phyloP scores from a whole-genome alignment of 2,113 vertebrate species.

The Bucco capensis region DNA sequence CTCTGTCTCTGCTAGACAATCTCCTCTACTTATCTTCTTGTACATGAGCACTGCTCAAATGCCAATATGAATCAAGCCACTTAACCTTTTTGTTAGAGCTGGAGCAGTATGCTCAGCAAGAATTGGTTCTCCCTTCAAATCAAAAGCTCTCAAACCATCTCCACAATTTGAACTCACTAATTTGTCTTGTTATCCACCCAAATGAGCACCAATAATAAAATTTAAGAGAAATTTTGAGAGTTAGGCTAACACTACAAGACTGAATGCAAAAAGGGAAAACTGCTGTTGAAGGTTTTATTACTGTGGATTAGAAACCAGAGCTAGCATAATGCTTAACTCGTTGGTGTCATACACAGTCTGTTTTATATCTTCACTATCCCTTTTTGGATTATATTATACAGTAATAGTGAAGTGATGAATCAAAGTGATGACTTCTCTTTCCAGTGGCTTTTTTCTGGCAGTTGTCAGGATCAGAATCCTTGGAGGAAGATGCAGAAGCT shows the following conservation, averaged over 20 bases:
- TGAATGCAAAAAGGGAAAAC: not conserved
- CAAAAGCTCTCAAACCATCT: not conserved
- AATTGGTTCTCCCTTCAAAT: conserved; percentile 12
- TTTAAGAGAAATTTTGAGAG: not conserved
- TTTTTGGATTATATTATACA: not conserved
- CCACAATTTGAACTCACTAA: not conserved
- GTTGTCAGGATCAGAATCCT: not conserved
- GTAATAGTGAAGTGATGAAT: not conserved
- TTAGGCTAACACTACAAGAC: not conserved
- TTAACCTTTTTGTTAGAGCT: not conserved
- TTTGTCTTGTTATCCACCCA: not conserved
- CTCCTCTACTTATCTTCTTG: not conserved
- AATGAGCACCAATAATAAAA: conserved; percentile 17
- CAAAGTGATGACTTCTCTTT: not conserved
- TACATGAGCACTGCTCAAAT: not conserved
- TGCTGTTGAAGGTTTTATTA: not conserved
- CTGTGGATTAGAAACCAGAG: not conserved
- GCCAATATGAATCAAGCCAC: not conserved
- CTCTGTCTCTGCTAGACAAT: not conserved
- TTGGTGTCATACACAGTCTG: not conserved
- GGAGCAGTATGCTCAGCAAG: not conserved
- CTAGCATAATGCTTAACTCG: not conserved
- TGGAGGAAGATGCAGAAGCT: not conserved
- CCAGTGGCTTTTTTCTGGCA: not conserved
- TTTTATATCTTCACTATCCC: not conserved